Base-by-base conservation (phyloP, 2,797 vertebrate species). In the Pangasius djambal region DNA sequence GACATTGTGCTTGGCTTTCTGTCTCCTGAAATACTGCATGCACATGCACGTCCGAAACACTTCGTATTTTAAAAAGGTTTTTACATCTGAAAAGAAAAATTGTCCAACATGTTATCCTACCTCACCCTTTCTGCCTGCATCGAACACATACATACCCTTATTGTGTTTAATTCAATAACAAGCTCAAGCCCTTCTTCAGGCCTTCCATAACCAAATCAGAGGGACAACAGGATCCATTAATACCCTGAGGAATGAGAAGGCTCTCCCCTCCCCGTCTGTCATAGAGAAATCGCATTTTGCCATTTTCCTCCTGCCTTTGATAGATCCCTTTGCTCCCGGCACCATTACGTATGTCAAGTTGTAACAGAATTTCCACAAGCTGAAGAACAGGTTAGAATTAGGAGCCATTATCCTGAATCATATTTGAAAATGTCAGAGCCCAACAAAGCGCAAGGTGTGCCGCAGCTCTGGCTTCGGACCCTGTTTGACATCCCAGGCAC, bases 341-440 rank as follows among this genome's bases (percentile, higher is more conserved):
- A 48, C 88, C 88, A 91, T 90, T 91, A 90, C 78, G 67, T 87
- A 91, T 88, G 89, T 90, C 86, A 86, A 83, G 89, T 87, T 65
- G 57, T 90, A 90, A 90, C 88, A 88, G 69, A 86, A 90, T 91
- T 91, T 91, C 74, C 87, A 88, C 72, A 52, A 89, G 88, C 88
- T 83, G 88, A 89, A 90, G 84, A 89, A 90, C 83, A 85, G 84
- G 84, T 92, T 90, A 82, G 78, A 88, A 92, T 90, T 89, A 72
- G 69, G 70, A 67, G 59, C 88, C 89, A 92, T 91, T 90, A 91
- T 88, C 86, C 88, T 91, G 89, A 91, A 92, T 92, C 89, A 88
- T 90, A 89, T 91, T 85, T 92, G 77, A 88, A 91, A 90, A 92
- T 89, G 91, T 87, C 92, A 92, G 88, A 82, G 87, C 67, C 86